Percentiles rank a stretch among this genome's conserved stretches.
Conservation (phyloP, 2,797 vertebrate species). For the Anguilla anguilla region DNA sequence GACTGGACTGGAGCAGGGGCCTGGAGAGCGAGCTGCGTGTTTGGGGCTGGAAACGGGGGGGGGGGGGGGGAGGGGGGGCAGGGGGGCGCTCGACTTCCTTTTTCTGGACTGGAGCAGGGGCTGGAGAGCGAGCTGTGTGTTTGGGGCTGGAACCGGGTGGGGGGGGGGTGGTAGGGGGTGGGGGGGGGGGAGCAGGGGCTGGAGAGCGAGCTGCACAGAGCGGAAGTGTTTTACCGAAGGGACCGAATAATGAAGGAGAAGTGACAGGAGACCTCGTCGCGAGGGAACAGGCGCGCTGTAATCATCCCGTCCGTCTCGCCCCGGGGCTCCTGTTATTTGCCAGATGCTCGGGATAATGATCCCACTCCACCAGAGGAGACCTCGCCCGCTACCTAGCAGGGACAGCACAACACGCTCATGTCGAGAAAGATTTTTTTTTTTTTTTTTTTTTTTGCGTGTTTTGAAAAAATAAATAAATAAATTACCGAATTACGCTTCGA, state of each 20-base stretch:
- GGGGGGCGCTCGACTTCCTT: too few species aligned
- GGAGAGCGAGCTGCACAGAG: conserved; percentile 29
- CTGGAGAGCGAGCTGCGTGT: too few species aligned
- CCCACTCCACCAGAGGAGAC: conserved; percentile 26
- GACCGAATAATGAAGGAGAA: conserved; percentile 45
- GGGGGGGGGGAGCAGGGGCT: not conserved
- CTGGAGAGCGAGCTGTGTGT: not conserved
- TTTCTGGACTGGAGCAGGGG: too few species aligned
- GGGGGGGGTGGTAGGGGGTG: too few species aligned
- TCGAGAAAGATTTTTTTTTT: not conserved
- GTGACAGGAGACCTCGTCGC: conserved; percentile 35
- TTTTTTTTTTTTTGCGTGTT: not conserved
- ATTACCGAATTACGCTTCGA: not conserved
- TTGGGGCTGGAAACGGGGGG: too few species aligned
- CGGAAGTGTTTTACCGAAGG: conserved; percentile 28
- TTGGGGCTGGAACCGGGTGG: not conserved
- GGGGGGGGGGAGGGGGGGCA: too few species aligned
- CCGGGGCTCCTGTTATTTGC: conserved; percentile 66
- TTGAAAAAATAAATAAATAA: conserved; percentile 30
- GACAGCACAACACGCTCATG: not conserved
- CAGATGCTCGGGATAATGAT: conserved; percentile 64
- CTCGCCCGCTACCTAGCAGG: not conserved
- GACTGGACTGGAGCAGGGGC: too few species aligned
- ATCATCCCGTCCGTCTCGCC: conserved; percentile 65
- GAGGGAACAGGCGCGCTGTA: conserved; percentile 58